A percentile compares a stretch with the other conserved stretches of the same genome.
phyloP scores from a whole-genome alignment of 2,797 vertebrate species.

The Hoplostethus atlanticus region DNA sequence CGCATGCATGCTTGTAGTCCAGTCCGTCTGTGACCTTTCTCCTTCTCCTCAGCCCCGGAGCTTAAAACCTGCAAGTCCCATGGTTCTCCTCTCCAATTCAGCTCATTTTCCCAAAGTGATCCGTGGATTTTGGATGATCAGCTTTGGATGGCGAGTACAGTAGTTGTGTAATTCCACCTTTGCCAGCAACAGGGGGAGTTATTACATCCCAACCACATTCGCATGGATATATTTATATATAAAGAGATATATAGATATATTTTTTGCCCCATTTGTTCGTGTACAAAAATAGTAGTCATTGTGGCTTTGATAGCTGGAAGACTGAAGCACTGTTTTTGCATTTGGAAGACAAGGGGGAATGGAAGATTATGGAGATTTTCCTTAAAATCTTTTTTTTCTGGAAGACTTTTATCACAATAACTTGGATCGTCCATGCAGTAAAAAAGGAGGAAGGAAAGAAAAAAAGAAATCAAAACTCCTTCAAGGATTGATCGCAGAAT shows the following conservation, averaged over 20 bases:
- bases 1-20: constrained; percentile 85
- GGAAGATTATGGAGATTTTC: constrained; percentile 60
- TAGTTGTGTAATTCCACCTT: constrained; percentile 53
- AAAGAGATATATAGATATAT: constrained; percentile 70
- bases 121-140: constrained; percentile 32
- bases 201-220: constrained; percentile 62
- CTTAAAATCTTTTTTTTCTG: constrained; percentile 75
- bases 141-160: constrained; percentile 43
- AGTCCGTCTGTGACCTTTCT: constrained; percentile 56
- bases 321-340: constrained; percentile 82
- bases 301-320: constrained; percentile 86
- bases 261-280: constrained; percentile 68
- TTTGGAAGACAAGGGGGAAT: constrained; percentile 81
- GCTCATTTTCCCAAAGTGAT: constrained; percentile 39
- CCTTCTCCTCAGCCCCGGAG: constrained; percentile 35
- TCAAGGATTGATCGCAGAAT: constrained; percentile 51
- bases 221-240: constrained; percentile 78
- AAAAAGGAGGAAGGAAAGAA: constrained; percentile 45
- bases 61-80: constrained; percentile 30
- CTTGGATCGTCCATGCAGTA: constrained; percentile 79
- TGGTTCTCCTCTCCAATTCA: constrained; percentile 17
- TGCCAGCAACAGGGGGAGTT: constrained; percentile 57
- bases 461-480: constrained; percentile 36
- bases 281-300: constrained; percentile 86
- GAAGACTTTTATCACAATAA: constrained; percentile 81